phyloP scores from a whole-genome alignment of 2,797 vertebrate genomes.

The Triplophysa yarkandensis region DNA sequence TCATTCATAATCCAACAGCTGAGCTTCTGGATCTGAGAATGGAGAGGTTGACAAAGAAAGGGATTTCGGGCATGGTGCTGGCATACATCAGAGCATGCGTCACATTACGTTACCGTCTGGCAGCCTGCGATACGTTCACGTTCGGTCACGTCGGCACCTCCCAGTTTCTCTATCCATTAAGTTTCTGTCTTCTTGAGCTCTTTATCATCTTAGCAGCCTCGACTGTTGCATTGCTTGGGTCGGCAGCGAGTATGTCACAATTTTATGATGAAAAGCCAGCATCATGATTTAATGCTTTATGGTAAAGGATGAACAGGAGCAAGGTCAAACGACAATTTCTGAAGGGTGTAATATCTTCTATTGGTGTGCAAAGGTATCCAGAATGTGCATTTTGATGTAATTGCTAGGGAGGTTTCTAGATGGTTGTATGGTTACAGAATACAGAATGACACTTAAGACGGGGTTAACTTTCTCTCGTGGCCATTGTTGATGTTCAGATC shows the following conservation, averaged over 20 bases:
- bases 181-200: constrained; percentile 39
- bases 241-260: neutral
- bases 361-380: neutral
- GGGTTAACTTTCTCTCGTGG: too few relatives aligned
- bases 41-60: constrained; percentile 15
- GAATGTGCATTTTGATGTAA: neutral
- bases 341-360: neutral
- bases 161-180: constrained; percentile 50
- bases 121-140: constrained; percentile 31
- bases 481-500: too few relatives aligned
- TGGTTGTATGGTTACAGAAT: neutral
- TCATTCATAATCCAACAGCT: constrained; percentile 42
- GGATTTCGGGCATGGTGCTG: constrained; percentile 20
- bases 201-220: constrained; percentile 7
- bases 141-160: neutral
- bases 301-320: neutral
- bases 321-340: neutral
- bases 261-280: neutral
- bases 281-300: too few relatives aligned
- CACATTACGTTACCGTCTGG: constrained; percentile 60
- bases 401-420: neutral
- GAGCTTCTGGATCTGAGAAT: constrained; percentile 19
- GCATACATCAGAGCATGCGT: constrained; percentile 16
- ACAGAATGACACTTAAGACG: too few relatives aligned
- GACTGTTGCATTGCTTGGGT: constrained; percentile 11